Conservation (phyloP, 2,797 vertebrate genomes). For the Micrastur ruficollis region DNA sequence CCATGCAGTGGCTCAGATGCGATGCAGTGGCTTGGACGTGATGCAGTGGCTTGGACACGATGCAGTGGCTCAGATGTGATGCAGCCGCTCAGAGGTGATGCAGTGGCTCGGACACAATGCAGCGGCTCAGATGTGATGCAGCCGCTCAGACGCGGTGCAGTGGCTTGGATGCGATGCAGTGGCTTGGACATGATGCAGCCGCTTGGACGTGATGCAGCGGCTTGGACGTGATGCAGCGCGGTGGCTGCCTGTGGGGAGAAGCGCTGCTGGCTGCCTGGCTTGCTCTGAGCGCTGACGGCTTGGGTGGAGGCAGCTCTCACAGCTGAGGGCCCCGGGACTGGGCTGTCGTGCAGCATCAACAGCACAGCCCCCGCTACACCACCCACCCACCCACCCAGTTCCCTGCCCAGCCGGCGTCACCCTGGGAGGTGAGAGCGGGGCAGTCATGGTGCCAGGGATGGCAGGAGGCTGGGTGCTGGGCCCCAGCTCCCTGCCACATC, state of each 20-base stretch:
- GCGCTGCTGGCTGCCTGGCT: background rate
- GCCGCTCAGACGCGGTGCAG: no score
- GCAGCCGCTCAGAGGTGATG: no score
- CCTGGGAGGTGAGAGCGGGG: background rate
- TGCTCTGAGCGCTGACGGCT: background rate
- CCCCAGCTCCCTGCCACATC: background rate
- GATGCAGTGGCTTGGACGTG: no score
- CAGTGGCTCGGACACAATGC: no score
- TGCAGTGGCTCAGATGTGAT: no score
- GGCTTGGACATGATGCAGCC: no score
- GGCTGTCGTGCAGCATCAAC: background rate
- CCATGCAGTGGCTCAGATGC: background rate
- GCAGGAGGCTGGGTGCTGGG: no score
- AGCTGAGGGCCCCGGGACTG: background rate
- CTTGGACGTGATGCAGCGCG: background rate
- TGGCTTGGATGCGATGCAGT: no score
- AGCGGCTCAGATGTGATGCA: no score
- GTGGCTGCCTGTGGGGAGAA: background rate
- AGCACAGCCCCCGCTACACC: background rate
- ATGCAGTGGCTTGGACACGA: no score
- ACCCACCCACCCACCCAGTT: background rate
- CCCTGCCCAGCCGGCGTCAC: background rate
- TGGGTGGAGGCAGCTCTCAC: background rate
- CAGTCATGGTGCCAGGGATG: rapidly evolving
- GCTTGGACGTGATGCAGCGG: no score